A percentile compares a stretch with the other conserved stretches of the same genome.
Evolutionary conservation across 2,113 vertebrate species (phyloP).

Genomic region (Pavo muticus): DNA sequence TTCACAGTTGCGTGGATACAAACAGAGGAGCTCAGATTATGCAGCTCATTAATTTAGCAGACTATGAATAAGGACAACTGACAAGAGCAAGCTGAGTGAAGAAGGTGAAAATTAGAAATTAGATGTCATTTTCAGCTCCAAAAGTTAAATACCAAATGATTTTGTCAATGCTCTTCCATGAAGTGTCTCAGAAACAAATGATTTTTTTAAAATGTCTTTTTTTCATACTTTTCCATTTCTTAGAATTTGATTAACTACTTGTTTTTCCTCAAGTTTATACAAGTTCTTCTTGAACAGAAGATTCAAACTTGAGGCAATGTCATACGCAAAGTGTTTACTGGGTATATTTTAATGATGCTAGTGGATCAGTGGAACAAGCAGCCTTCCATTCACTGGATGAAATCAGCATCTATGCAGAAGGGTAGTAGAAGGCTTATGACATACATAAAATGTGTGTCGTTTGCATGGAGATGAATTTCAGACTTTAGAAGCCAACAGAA

Average conservation of each 20-base stretch:
- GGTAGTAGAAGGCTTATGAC: constrained; percentile 37
- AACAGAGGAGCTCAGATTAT: not conserved
- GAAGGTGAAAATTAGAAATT: constrained; percentile 5
- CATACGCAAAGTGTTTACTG: constrained; percentile 12
- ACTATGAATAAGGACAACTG: not conserved
- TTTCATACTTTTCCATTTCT: not conserved
- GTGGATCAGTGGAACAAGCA: constrained; percentile 43
- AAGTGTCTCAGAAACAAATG: not conserved
- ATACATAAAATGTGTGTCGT: constrained; percentile 58
- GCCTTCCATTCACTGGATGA: constrained; percentile 44
- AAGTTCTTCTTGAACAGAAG: not conserved
- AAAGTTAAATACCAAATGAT: not conserved
- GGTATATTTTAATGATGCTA: not conserved
- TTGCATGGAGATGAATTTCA: constrained; percentile 71
- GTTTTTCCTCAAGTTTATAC: not conserved
- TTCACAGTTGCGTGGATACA: constrained; percentile 24
- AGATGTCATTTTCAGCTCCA: not conserved
- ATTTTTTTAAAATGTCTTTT: not conserved
- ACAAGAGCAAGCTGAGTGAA: not conserved
- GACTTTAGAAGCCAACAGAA: constrained; percentile 61
- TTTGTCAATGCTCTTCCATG: not conserved
- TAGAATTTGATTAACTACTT: not conserved
- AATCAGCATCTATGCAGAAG: constrained; percentile 36
- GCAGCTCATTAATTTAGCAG: constrained; percentile 33
- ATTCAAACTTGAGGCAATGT: constrained; percentile 33